phyloP scores from a whole-genome alignment of 2,113 vertebrate genomes.

The Sorex araneus region DNA sequence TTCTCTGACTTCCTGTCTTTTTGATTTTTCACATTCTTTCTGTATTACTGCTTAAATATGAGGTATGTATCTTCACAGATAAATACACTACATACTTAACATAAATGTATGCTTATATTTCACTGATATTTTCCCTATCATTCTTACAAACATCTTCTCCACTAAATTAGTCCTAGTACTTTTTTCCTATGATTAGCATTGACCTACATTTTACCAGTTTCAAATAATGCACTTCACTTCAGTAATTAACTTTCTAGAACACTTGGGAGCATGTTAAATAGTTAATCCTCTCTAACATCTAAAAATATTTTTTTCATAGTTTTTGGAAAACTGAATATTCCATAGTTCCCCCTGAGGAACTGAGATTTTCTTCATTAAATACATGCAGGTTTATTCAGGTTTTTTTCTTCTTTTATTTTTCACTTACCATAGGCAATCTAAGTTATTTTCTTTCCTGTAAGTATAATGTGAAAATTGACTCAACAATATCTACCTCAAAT shows the following conservation, averaged over 20 bases:
- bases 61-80: neutral
- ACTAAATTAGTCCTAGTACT: neutral
- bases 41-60: accelerated
- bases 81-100: neutral
- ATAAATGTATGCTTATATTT: neutral
- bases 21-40: neutral
- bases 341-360: neutral
- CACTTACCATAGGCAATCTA: neutral
- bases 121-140: neutral
- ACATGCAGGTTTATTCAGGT: neutral
- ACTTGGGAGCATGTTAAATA: neutral
- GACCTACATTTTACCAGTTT: slow-evolving; percentile 48
- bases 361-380: neutral
- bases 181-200: neutral
- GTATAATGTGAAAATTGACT: neutral
- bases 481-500: neutral
- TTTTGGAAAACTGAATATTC: neutral
- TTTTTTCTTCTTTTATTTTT: neutral
- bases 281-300: neutral
- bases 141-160: neutral
- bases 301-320: neutral
- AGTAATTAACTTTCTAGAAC: slow-evolving; percentile 7
- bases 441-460: neutral
- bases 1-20: neutral
- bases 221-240: neutral